Evolutionary conservation across 37 sponge, comb jelly and placozoan species (phyloP), one percentile per base, ranked within the genome.

Genomic region (Theonella swinhoei): DNA sequence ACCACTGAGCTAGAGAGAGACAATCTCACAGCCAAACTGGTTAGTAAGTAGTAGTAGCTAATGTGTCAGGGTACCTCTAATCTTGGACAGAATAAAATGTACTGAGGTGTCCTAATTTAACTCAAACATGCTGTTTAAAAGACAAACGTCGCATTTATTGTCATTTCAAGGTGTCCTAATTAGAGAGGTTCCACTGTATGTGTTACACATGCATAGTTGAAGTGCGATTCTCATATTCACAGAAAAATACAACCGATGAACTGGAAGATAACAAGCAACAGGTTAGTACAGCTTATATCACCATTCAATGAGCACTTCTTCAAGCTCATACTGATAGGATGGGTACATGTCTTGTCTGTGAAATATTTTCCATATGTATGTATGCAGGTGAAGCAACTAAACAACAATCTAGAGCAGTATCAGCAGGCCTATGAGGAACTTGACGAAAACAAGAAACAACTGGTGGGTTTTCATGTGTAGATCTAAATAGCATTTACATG

Each of bases 391-490:
- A 71, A 83, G 43, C 94, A 89, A 40, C 37, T 85, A 11, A 68
- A 87, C 36, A 82, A 22, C n/a, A 70, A 89, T 20, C 42, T 89
- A 9, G 40, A 39, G 38, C 90, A 89, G 70, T 94, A 87, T 77
- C 63, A 81, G 69, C 34, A 64, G 40, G 90, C 90, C 30, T 94
- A 87, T 42, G 42, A 89, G 40, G 77, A 89, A 29, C 33, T 87
- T 4, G 90, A 89, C 8, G 32, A 69, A 1, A 79, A 80, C 54
- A 86, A 74, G 54, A 68, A 34, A 34, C 84, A 89, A 62, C 78
- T 86, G 70, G 91, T 90, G 38, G 69, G 77, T 64, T 24, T 17
- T 37, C 19, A 62, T 42, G 26, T 4, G 14, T 37, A 28, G 24
- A 7, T 9, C 9, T 63, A 3, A 3, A n/a, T n/a, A n/a, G n/a